Conservation (phyloP, 2,888 invertebrate genomes). For the Andrena hattorfiana region DNA sequence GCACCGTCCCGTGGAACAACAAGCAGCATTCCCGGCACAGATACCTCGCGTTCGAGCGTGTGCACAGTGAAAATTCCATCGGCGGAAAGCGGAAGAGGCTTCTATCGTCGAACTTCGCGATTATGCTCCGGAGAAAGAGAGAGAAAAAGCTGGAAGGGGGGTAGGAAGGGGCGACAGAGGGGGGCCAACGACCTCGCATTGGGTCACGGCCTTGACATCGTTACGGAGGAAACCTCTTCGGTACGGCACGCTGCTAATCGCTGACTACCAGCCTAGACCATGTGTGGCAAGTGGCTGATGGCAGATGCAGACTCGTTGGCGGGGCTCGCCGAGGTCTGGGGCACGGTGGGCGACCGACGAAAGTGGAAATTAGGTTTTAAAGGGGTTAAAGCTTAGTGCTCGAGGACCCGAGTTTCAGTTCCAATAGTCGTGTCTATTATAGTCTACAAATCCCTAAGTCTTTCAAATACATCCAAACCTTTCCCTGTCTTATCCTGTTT, state of each 20-base stretch:
- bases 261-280: conserved; percentile 45
- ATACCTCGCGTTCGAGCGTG: conserved; percentile 10
- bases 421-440: too few species aligned
- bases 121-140: conserved; percentile 30
- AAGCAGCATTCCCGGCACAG: conserved; percentile 12
- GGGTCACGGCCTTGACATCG: conserved; percentile 83
- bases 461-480: neutral
- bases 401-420: neutral
- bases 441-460: neutral
- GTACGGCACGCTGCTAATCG: conserved; percentile 60
- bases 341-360: conserved; percentile 20
- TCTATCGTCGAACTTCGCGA: conserved; percentile 18
- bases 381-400: neutral
- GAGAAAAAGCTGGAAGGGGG: conserved; percentile 31
- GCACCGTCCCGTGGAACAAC: neutral
- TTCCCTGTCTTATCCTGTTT: neutral
- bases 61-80: conserved; percentile 19
- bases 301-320: conserved; percentile 56
- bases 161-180: conserved; percentile 63
- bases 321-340: conserved; percentile 49
- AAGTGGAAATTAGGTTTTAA: neutral
- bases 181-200: conserved; percentile 80
- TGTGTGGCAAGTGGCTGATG: conserved; percentile 31
- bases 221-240: conserved; percentile 78
- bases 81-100: conserved; percentile 27